A percentile compares a stretch with the other conserved stretches of the same genome.
Conservation (phyloP, 2,888 invertebrate species). For the Morinoia aosen region DNA sequence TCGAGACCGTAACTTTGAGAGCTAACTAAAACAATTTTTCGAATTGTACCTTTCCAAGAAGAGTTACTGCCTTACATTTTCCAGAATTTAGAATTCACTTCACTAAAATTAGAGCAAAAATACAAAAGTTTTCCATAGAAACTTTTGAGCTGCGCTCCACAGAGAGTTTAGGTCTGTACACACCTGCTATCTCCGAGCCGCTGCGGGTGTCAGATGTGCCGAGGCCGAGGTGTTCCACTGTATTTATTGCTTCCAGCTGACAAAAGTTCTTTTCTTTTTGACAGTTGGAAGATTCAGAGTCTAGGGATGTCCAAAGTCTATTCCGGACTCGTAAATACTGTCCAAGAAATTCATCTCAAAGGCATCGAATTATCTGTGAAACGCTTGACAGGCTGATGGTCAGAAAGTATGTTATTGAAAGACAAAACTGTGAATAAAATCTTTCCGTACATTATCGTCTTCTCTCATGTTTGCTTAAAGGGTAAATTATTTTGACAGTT, state of each 20-base stretch:
- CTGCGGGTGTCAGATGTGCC: neutral
- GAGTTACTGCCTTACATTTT: neutral
- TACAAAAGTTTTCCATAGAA: neutral
- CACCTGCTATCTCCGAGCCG: neutral
- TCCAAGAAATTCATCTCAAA: neutral
- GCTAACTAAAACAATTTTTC: neutral
- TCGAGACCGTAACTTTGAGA: neutral
- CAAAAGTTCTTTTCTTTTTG: constrained; percentile 9
- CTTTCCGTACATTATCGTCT: neutral
- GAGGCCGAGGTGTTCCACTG: neutral
- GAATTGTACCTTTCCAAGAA: neutral
- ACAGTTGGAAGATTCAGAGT: constrained; percentile 43
- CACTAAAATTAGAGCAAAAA: neutral
- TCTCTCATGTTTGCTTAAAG: neutral
- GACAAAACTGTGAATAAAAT: neutral
- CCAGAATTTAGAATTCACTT: neutral
- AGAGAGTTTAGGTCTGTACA: neutral
- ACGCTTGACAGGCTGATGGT: neutral
- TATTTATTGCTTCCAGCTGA: neutral
- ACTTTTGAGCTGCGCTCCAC: neutral
- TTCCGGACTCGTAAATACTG: neutral
- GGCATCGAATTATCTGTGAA: neutral
- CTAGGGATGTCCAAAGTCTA: constrained; percentile 1
- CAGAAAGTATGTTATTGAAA: neutral
- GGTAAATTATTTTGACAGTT: no score